A percentile compares a stretch with the other conserved stretches of the same genome.
These are phyloP conservation scores for Dipodomys spectabilis DNA, from an alignment of 2,113 vertebrate genomes.

Conservation along the genomic window DNA sequence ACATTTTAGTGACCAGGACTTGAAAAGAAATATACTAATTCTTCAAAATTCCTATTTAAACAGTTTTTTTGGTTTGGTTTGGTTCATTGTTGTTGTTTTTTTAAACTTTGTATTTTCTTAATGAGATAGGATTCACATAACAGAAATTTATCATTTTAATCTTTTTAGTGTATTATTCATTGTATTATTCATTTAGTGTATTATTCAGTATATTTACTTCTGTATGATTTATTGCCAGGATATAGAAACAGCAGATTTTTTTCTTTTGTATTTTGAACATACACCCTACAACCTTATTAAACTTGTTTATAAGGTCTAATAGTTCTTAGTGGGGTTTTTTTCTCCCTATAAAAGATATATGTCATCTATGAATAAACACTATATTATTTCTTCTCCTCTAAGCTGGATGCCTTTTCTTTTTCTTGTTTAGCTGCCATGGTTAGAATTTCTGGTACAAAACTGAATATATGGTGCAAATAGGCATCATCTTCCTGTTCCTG, in stretches of 20 bases:
- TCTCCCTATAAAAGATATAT: no score
- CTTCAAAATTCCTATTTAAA: slow-evolving; percentile 28
- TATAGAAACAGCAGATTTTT: no score
- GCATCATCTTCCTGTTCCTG: neutral
- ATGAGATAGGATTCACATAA: neutral
- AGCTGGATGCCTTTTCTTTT: neutral
- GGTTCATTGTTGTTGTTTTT: neutral
- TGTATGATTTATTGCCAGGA: no score
- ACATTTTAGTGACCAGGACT: neutral
- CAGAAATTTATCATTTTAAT: neutral
- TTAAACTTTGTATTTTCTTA: neutral
- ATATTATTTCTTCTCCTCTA: neutral
- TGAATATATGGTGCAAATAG: neutral
- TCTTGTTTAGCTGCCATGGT: neutral
- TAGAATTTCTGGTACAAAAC: neutral
- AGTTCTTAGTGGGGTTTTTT: no score
- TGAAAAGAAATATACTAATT: slow-evolving; percentile 58
- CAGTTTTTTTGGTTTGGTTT: neutral
- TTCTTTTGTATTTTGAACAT: no score
- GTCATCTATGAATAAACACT: no score
- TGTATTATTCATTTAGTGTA: no score
- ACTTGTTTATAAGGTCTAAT: no score
- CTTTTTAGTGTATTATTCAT: neutral
- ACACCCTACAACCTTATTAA: no score
- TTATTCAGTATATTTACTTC: neutral